A percentile compares a stretch with the other conserved stretches of the same genome.
Evolutionary conservation across 2,797 vertebrate species (phyloP).

Genomic region (Typhlichthys subterraneus): DNA sequence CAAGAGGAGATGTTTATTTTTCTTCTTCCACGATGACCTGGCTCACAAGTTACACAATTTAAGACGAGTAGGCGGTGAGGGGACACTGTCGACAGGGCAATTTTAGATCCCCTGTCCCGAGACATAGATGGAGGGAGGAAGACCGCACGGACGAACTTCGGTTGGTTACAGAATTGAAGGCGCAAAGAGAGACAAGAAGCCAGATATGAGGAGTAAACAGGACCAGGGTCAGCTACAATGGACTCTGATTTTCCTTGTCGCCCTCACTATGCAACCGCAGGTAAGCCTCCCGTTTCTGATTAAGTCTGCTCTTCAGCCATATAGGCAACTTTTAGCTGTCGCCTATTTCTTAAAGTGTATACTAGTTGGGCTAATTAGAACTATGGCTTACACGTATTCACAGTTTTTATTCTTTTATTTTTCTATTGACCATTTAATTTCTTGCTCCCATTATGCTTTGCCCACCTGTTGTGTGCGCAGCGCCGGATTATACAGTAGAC

Average conservation of each 20-base stretch:
- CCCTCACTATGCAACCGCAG: conserved; percentile 74
- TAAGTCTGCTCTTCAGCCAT: conserved; percentile 53
- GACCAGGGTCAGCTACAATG: conserved; percentile 59
- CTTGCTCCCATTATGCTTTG: conserved; percentile 48
- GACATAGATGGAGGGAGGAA: conserved; percentile 62
- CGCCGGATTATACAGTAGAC: no score
- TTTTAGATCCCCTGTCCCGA: conserved; percentile 26
- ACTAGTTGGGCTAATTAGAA: no score
- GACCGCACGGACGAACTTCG: conserved; percentile 45
- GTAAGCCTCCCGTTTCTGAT: conserved; percentile 74
- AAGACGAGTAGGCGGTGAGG: conserved; percentile 34
- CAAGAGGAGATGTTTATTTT: conserved; percentile 38
- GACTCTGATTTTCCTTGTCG: conserved; percentile 67
- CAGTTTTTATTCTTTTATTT: conserved; percentile 9
- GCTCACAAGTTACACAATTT: conserved; percentile 53
- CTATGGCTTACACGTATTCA: not conserved
- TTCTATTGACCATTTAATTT: conserved; percentile 42
- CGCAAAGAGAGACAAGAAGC: conserved; percentile 26
- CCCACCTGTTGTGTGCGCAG: conserved; percentile 76
- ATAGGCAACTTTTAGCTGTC: no score
- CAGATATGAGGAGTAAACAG: conserved; percentile 34
- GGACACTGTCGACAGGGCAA: conserved; percentile 41
- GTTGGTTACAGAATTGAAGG: conserved; percentile 14
- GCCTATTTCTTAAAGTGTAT: conserved; percentile 7
- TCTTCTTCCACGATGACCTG: conserved; percentile 59